Evolutionary conservation across 2,888 invertebrate species (phyloP), one percentile per base, ranked within the genome.

Genomic region (Octonoba sinensis): DNA sequence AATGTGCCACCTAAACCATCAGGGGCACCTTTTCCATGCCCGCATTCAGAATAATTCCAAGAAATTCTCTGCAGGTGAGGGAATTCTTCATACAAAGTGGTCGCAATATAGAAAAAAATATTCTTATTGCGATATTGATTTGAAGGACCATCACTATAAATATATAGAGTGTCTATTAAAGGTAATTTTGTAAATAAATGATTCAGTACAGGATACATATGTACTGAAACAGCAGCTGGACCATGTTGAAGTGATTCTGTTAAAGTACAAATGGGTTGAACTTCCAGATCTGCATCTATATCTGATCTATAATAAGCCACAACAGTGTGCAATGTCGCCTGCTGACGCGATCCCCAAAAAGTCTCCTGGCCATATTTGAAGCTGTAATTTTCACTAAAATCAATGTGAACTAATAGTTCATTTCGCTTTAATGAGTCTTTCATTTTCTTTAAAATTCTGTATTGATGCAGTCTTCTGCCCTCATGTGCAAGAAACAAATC

Each of bases 81-180:
- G 15, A 47, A 47, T 47, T 12, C 47, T 47, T 47, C 15, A 47
- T 11, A 15, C 15, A 47, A 15, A 47, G 47, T 47, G 47, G 47
- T 47, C 11, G 47, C 11, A 47, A 47, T 47, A 47, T 47, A 47
- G 47, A 47, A 47, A 47, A 47, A 47, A 47, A 13, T 47, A 47
- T 47, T 47, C 15, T 47, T 47, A 47, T 47, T 47, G 15, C 47
- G 47, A 47, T 47, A 47, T 47, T 47, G 47, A 15, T 47, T 47
- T 47, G 47, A 47, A 47, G 47, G 47, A 47, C 47, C 47, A 47
- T 47, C 47, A 47, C 47, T 47, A 47, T 47, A 47, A 47, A 47
- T 15, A 47, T 47, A 47, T 47, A 47, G 15, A 47, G 47, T 47
- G 15, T 47, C 47, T 47, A 47, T 15, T 47, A 47, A 47, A 47